Conservation (phyloP, 2,888 invertebrate species). For the Athripsodes cinereus region DNA sequence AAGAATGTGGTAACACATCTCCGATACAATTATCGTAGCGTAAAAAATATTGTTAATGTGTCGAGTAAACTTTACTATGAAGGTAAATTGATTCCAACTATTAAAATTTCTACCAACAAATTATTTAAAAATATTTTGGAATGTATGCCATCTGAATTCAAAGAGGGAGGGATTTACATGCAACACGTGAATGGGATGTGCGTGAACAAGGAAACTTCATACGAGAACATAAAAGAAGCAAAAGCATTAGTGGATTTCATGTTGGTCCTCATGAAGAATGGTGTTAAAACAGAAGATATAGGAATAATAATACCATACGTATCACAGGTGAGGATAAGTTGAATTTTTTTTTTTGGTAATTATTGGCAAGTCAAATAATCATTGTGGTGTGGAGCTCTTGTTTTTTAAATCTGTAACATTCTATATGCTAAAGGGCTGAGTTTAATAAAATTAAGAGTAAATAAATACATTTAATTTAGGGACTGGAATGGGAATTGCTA, state of each 20-base stretch:
- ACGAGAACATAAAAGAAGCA: neutral
- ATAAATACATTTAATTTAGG: no score
- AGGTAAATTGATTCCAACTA: neutral
- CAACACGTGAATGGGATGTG: neutral
- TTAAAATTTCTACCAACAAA: neutral
- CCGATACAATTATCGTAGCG: neutral
- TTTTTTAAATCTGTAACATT: no score
- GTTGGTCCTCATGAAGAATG: neutral
- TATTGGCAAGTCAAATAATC: no score
- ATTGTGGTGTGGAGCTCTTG: no score
- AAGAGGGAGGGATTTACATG: neutral
- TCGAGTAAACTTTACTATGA: neutral
- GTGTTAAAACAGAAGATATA: neutral
- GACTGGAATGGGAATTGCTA: no score
- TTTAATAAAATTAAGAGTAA: no score
- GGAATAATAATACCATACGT: neutral
- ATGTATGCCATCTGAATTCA: neutral
- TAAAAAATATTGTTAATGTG: neutral
- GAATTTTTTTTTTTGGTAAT: no score
- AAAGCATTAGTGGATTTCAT: neutral
- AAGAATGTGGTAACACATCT: neutral
- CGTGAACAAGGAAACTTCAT: neutral
- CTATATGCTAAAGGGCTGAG: no score
- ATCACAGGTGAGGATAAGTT: neutral
- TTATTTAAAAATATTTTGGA: neutral